Percentiles rank a stretch among this genome's conserved stretches.
These are phyloP conservation scores for Cataglyphis hispanica DNA, from an alignment of 1,140 invertebrate genomes.

Conservation along the genomic window DNA sequence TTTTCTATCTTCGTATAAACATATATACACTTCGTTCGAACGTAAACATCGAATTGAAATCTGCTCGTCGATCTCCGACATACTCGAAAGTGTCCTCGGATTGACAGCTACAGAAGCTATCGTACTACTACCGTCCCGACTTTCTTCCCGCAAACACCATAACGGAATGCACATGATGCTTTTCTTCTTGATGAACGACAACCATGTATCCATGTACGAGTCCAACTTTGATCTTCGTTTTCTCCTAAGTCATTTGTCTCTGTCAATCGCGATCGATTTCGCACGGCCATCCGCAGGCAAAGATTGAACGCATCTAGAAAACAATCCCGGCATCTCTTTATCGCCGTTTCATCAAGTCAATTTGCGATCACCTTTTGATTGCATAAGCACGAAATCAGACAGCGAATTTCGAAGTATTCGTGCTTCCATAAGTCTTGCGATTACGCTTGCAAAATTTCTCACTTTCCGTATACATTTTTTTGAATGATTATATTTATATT, in stretches of 20 bases:
- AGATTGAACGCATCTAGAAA: constrained; percentile 2
- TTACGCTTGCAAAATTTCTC: not conserved
- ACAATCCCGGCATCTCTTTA: not conserved
- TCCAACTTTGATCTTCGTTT: constrained; percentile 33
- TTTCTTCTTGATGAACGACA: constrained; percentile 24
- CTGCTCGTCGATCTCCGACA: constrained; percentile 7
- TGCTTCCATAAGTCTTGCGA: not conserved
- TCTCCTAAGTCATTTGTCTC: constrained; percentile 40
- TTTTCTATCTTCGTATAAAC: not conserved
- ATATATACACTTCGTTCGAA: not conserved
- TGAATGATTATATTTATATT: not conserved
- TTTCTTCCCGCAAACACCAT: constrained; percentile 26
- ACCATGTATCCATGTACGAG: not conserved
- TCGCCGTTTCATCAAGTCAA: not conserved
- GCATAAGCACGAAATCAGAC: constrained; percentile 1
- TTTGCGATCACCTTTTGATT: not conserved
- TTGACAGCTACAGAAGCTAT: not conserved
- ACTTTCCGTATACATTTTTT: not conserved
- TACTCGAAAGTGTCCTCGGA: not conserved
- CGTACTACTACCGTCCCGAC: not conserved
- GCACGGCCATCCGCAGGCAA: not conserved
- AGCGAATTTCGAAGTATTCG: not conserved
- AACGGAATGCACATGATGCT: constrained; percentile 1
- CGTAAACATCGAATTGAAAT: not conserved
- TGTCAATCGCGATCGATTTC: constrained; percentile 23